These are phyloP conservation scores for Ennomos quercinarius DNA, from an alignment of 2,888 invertebrate species.

Conservation along the genomic window DNA sequence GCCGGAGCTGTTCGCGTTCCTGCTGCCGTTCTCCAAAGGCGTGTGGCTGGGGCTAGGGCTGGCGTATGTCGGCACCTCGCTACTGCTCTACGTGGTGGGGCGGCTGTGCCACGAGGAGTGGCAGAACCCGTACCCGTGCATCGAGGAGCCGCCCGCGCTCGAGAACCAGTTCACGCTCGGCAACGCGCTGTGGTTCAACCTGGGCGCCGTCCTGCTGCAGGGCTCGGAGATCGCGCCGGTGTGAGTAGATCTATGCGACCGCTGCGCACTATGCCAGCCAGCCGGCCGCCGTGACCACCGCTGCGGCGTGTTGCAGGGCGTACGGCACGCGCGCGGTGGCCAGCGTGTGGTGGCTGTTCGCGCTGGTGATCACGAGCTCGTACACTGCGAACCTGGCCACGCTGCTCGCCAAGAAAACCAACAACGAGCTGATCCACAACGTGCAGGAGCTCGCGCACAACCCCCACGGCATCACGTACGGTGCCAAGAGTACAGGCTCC, in stretches of 20 bases:
- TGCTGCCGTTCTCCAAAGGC: slow-evolving; percentile 93
- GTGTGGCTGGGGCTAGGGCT: slow-evolving; percentile 94
- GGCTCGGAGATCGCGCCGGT: slow-evolving; percentile 95
- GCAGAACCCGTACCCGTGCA: slow-evolving; percentile 95
- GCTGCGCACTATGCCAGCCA: no score
- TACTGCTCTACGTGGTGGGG: slow-evolving; percentile 92
- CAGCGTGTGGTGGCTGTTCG: slow-evolving; percentile 95
- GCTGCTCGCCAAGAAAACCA: slow-evolving; percentile 92
- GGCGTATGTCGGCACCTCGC: slow-evolving; percentile 92
- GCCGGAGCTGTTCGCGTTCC: slow-evolving; percentile 95
- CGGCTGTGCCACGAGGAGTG: slow-evolving; percentile 94
- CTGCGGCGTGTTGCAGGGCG: slow-evolving; percentile 83
- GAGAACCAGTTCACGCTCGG: slow-evolving; percentile 94
- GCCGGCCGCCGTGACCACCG: no score
- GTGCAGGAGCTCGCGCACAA: slow-evolving; percentile 93
- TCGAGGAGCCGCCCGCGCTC: slow-evolving; percentile 91
- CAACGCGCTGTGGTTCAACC: slow-evolving; percentile 96
- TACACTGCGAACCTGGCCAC: slow-evolving; percentile 97
- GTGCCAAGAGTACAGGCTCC: slow-evolving; percentile 93
- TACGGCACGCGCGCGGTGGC: slow-evolving; percentile 95
- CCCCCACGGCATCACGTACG: slow-evolving; percentile 93
- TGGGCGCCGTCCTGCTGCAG: slow-evolving; percentile 94
- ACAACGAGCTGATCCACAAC: slow-evolving; percentile 88
- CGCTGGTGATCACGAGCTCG: slow-evolving; percentile 93
- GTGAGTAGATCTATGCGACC: slow-evolving; percentile 83